A percentile compares a stretch with the other conserved stretches of the same genome.
Conservation (phyloP, 2,797 vertebrate species). For the Argyrosomus regius region DNA sequence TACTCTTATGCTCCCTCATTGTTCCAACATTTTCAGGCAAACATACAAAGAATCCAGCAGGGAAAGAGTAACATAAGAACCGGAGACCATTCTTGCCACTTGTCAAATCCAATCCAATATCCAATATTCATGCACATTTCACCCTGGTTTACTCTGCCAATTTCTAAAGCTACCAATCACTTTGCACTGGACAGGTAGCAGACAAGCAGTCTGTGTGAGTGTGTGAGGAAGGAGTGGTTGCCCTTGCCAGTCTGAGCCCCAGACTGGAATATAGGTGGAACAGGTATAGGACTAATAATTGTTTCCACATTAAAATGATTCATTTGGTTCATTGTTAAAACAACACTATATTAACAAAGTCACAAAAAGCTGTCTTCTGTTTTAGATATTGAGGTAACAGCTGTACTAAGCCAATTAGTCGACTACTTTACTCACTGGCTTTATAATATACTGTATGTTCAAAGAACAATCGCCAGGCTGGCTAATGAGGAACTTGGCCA, state of each 20-base stretch:
- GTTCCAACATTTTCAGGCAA: background rate
- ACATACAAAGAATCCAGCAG: background rate
- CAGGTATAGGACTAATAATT: background rate
- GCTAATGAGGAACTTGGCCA: background rate
- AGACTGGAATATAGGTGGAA: background rate
- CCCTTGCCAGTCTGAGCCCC: too few species aligned
- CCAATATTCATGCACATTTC: background rate
- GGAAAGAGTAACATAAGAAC: background rate
- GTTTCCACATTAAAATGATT: background rate
- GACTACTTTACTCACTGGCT: background rate
- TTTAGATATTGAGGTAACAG: background rate
- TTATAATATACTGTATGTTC: background rate
- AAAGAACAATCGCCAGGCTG: background rate
- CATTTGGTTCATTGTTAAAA: background rate
- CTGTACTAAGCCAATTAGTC: background rate
- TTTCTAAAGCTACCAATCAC: background rate
- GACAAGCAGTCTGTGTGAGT: background rate
- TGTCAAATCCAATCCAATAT: background rate
- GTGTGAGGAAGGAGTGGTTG: background rate
- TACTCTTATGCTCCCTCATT: background rate
- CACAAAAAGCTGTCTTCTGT: background rate
- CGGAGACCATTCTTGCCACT: background rate
- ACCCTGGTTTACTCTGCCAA: background rate
- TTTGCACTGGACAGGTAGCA: background rate
- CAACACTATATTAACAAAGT: background rate